Evolutionary conservation across 2,888 invertebrate genomes (phyloP).

Genomic region (Apodemia zela): DNA sequence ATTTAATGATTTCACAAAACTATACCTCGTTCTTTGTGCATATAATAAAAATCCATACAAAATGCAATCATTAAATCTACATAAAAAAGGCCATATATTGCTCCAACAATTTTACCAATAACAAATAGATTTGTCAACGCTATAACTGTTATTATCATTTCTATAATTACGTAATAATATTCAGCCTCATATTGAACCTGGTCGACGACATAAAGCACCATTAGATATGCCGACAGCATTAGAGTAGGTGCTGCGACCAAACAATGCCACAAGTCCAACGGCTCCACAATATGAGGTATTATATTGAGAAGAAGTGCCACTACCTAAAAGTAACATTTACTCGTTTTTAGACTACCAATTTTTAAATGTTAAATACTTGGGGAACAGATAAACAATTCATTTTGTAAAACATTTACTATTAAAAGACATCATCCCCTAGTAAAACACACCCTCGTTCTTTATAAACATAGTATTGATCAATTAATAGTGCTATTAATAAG

Average conservation of each 20-base stretch:
- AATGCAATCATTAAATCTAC: conserved; percentile 62
- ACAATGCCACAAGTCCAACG: conserved; percentile 55
- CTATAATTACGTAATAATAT: conserved; percentile 53
- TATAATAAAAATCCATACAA: conserved; percentile 55
- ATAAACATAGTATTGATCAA: conserved; percentile 57
- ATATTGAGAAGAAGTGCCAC: conserved; percentile 68
- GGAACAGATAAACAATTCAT: neutral
- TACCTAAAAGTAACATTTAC: conserved; percentile 68
- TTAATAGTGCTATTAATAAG: conserved; percentile 52
- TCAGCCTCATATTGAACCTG: conserved; percentile 67
- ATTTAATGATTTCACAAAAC: conserved; percentile 40
- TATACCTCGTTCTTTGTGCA: conserved; percentile 58
- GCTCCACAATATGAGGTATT: conserved; percentile 63
- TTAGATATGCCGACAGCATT: conserved; percentile 57
- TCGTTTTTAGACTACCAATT: conserved; percentile 28
- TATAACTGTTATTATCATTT: conserved; percentile 43
- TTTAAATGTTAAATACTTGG: neutral
- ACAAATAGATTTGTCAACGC: conserved; percentile 46
- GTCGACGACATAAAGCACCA: conserved; percentile 67
- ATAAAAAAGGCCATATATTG: conserved; percentile 64
- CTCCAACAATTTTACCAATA: conserved; percentile 49
- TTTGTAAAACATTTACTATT: neutral
- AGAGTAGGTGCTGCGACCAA: conserved; percentile 65
- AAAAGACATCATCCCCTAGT: conserved; percentile 24
- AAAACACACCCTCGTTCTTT: conserved; percentile 53